Base-by-base conservation (phyloP, 2,797 vertebrate species). In the Crenuchus spilurus region DNA sequence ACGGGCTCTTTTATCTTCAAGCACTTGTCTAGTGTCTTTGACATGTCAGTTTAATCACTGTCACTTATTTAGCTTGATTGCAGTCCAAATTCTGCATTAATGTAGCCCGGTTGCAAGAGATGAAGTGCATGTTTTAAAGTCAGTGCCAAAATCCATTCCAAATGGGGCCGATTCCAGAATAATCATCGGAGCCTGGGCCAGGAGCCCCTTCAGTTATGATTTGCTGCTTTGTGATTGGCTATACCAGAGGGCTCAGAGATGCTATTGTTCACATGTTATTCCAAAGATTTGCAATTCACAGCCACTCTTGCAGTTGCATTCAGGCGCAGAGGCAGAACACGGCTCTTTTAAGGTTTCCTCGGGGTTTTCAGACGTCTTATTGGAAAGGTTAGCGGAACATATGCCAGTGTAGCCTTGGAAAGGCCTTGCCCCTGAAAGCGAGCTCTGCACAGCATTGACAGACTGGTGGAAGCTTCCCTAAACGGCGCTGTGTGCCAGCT, bases 31-130 rank as follows among this genome's bases (percentile, higher is more conserved):
- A 52, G 48, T 62, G 26, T 69, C 55, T 75, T n/a, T 51, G 48
- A 75, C 55, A 42, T 69, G 67, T 70, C 67, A 42, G 26, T 70
- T 70, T 70, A 75, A 75, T 75, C 65, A 70, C 52, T 70, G 67
- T 70, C 67, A 69, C 46, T 44, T 69, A 62, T 75, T 70, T 62
- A 44, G 26, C 39, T 64, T 60, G 66, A 68, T 72, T 44, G 22
- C 60, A 37, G 4, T 76, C 35, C 48, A 70, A 58, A 73, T 37
- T 39, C 67, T 54, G 49, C 20, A 37, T 57, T 24, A 70, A 70
- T 81, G 76, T 48, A 11, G 24, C 42, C 42, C 37, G 44, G 37
- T 60, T 71, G 44, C 37, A 60, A 46, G 61, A 72, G 51, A 75
- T 65, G 64, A 61, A 73, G 39, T 55, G 49, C 67, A 37, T 57